Conservation (phyloP, 2,888 invertebrate genomes). For the Caenorhabditis zanzibari region DNA sequence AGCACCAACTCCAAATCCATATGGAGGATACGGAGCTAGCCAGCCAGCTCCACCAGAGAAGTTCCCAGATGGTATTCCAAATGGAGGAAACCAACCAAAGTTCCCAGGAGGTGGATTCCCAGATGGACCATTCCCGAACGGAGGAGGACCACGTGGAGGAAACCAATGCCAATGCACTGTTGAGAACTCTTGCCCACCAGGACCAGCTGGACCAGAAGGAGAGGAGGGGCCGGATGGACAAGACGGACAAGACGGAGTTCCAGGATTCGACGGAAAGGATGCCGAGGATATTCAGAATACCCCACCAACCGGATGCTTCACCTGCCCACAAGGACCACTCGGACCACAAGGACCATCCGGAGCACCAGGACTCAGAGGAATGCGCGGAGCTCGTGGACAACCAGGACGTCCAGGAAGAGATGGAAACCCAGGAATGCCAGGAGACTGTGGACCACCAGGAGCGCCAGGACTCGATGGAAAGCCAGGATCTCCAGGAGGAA, state of each 20-base stretch:
- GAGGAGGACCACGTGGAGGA: conserved; percentile 60
- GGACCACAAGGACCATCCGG: conserved; percentile 77
- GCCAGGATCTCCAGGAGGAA: conserved; percentile 77
- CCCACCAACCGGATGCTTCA: conserved; percentile 79
- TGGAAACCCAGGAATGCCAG: conserved; percentile 76
- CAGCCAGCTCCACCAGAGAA: conserved; percentile 59
- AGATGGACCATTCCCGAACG: conserved; percentile 63
- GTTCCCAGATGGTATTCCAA: conserved; percentile 58
- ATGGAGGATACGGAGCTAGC: conserved; percentile 64
- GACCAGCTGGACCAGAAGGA: conserved; percentile 75
- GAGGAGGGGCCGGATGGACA: conserved; percentile 71
- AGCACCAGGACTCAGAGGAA: conserved; percentile 78
- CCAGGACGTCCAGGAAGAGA: conserved; percentile 77
- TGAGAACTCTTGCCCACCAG: conserved; percentile 79
- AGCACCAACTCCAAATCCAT: conserved; percentile 58
- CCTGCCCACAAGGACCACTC: conserved; percentile 75
- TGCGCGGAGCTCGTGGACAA: conserved; percentile 78
- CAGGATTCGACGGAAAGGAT: conserved; percentile 77
- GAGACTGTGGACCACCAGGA: conserved; percentile 76
- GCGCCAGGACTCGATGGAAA: conserved; percentile 76
- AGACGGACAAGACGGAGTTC: conserved; percentile 76
- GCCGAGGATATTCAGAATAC: conserved; percentile 79
- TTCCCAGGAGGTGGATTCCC: conserved; percentile 67
- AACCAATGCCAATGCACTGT: conserved; percentile 70
- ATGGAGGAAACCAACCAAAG: conserved; percentile 61